Conservation (phyloP, 2,113 vertebrate genomes). For the Marmota flaviventris region DNA sequence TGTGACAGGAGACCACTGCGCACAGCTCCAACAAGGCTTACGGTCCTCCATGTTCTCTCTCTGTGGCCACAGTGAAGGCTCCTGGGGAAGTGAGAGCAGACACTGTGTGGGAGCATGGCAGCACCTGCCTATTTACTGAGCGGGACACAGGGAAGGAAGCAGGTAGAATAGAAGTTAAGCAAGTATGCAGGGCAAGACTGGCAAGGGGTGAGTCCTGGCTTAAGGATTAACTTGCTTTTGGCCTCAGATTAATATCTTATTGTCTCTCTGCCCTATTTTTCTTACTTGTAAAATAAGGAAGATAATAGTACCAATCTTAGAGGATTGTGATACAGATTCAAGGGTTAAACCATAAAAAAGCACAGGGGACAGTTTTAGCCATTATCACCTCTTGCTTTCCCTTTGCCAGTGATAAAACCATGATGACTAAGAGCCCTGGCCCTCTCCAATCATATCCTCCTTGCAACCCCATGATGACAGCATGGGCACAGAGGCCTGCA, state of each 20-base stretch:
- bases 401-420: background rate
- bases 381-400: background rate
- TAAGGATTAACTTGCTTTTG: background rate
- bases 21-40: too few relatives aligned
- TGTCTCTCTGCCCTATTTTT: background rate
- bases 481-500: fast-evolving
- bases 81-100: background rate
- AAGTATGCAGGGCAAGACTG: background rate
- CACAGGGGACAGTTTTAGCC: background rate
- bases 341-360: background rate
- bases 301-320: background rate
- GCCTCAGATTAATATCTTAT: background rate
- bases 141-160: background rate
- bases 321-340: too few relatives aligned
- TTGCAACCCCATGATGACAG: too few relatives aligned
- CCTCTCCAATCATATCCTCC: background rate
- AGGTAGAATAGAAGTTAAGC: background rate
- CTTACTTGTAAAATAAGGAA: background rate
- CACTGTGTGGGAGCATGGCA: too few relatives aligned
- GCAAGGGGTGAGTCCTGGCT: background rate
- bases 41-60: background rate
- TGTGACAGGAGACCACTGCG: background rate
- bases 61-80: background rate
- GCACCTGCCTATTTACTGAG: background rate
- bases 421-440: background rate